Evolutionary conservation across 2,888 invertebrate species (phyloP), one percentile per base, ranked within the genome.

Genomic region (Crioceris asparagi): DNA sequence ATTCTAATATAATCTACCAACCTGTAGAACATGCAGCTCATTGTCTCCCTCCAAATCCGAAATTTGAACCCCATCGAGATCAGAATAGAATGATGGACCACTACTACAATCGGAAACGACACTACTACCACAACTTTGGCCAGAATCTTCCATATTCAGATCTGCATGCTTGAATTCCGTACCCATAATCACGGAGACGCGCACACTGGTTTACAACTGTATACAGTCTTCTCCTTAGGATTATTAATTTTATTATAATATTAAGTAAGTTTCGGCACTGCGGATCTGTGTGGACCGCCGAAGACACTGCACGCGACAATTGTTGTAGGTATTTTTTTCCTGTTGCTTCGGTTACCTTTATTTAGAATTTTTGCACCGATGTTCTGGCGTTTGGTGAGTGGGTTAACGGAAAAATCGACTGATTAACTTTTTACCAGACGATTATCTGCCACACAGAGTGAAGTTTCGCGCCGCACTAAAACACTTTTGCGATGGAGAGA

Each of bases 11-110:
- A n/a, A n/a, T 39, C 23, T 43, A 49, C 52, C 50, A 50, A 61
- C 64, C 64, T 65, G 61, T 54, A 58, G 52, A 41, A 58, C 52
- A 41, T 57, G 58, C 44, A 52, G 50, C 43, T 55, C 70, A 11
- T 69, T 69, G 40, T 74, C 72, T 10, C 70, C 71, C 40, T 63
- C 72, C 25, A 72, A 65, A 52, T 72, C 72, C 50, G 74, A 73
- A 6, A 73, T 70, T 60, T 72, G 71, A 38, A 72, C 69, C 39
- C 61, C 61, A 36, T 74, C 74, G 38, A 71, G 72, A 51, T 74
- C 73, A 31, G 72, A 72, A 50, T 73, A 74, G 31, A 59, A 56
- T 25, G 60, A 56, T 27, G 60, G 59, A 48, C 62, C 61, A 45
- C 54, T 57, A 48, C 63, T 63, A 27, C 27, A 14, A 11, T 33